A percentile compares a stretch with the other conserved stretches of the same genome.
These are phyloP conservation scores for Enteromius viviparus DNA, from an alignment of 2,797 vertebrate genomes.

Conservation along the genomic window DNA sequence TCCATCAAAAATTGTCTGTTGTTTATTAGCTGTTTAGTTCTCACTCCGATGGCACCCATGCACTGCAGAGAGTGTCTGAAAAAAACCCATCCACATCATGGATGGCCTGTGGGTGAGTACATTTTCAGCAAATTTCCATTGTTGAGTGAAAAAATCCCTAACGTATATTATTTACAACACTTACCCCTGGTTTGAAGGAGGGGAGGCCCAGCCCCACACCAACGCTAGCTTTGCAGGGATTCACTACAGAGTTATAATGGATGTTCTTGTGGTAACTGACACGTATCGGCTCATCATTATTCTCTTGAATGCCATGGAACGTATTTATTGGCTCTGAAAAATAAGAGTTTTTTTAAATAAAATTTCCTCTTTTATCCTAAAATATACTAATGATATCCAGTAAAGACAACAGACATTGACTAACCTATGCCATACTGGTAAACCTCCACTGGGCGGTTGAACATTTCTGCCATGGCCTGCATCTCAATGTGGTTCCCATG, in stretches of 20 bases:
- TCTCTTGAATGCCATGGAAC: conserved; percentile 93
- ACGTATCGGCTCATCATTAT: conserved; percentile 92
- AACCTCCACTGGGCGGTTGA: conserved; percentile 91
- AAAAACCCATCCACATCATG: neutral
- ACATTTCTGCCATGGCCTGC: conserved; percentile 97
- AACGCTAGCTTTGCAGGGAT: conserved; percentile 93
- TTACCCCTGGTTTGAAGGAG: conserved; percentile 91
- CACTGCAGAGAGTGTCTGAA: neutral
- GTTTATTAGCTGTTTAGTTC: neutral
- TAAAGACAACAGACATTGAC: conserved; percentile 46
- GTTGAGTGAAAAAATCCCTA: neutral
- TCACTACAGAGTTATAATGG: conserved; percentile 96
- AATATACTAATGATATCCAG: neutral
- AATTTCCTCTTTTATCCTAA: neutral
- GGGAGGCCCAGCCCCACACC: conserved; percentile 91
- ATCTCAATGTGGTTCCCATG: conserved; percentile 95
- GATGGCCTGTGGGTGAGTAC: neutral
- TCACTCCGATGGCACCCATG: neutral
- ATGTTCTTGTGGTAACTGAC: conserved; percentile 95
- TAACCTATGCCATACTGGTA: conserved; percentile 91
- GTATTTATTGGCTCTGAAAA: conserved; percentile 90
- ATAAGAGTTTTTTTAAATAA: neutral
- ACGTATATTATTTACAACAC: conserved; percentile 47
- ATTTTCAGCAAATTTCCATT: neutral
- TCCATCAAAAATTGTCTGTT: neutral